Evolutionary conservation across 2,797 vertebrate genomes (phyloP), one percentile per base, ranked within the genome.

Genomic region (Echeneis naucrates): DNA sequence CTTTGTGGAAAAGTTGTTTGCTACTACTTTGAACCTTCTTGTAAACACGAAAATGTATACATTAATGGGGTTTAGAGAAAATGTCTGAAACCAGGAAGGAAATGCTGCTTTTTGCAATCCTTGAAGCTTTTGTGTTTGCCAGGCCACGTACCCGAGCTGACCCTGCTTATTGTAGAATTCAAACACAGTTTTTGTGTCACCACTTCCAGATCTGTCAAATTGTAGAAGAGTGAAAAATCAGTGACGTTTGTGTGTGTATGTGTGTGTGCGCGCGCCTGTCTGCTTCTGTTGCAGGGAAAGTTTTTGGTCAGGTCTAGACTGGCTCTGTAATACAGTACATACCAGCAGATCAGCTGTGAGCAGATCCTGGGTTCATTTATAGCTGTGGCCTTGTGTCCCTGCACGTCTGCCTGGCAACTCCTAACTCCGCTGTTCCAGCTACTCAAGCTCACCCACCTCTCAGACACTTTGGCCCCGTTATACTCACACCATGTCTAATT

Each of bases 321-420:
- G 91, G 93, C 91, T 92, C 89, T 91, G 93, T 94, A 94, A 94
- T 94, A 93, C 92, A 93, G 93, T 93, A 93, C 94, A 95, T 95
- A 94, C 92, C 94, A 93, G 83, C 89, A 93, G 89, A 93, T 94
- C 93, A 95, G 94, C 93, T 95, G 94, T 92, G 93, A 95, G 92
- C 91, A 93, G 88, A 93, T 93, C 91, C 91, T 78, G 58, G 67
- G 90, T 94, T 93, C 94, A 95, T 95, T 95, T 95, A 94, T 95
- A 95, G 95, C 93, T 72, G 58, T 89, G 92, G 94, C 93, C 94
- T 95, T 95, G 94, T 93, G 92, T 93, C 85, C 86, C 90, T 93
- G 87, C 90, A 92, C 69, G 92, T 95, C 93, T 95, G 94, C 95
- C 94, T 94, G 93, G 93, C 92, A 94, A 95, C 94, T 92, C 85